These are phyloP conservation scores for Pseudobourletiella spinata DNA, from an alignment of 1,140 invertebrate genomes.

Conservation along the genomic window DNA sequence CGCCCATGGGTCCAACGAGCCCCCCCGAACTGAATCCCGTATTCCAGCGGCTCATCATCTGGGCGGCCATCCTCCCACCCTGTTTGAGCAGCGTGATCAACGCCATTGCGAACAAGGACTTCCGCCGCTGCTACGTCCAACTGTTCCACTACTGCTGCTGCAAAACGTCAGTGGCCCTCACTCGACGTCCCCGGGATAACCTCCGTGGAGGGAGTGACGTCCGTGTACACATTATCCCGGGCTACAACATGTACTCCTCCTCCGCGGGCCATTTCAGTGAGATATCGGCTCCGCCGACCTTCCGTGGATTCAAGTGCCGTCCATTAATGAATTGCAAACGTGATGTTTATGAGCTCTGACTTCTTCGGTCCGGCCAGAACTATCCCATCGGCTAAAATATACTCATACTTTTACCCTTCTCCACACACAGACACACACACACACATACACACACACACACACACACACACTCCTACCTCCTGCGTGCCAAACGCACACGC, in stretches of 20 bases:
- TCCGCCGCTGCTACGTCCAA: constrained; percentile 58
- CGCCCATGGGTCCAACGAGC: too few species aligned
- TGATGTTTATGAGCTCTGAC: constrained; percentile 35
- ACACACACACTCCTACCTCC: too few species aligned
- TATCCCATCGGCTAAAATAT: too few species aligned
- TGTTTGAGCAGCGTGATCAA: constrained; percentile 33
- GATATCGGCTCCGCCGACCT: constrained; percentile 20
- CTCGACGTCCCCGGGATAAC: constrained; percentile 52
- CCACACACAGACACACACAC: too few species aligned
- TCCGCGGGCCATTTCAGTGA: constrained; percentile 48
- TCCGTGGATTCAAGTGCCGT: constrained; percentile 28
- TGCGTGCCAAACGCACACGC: too few species aligned
- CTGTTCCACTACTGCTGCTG: constrained; percentile 74
- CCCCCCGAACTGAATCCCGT: not conserved
- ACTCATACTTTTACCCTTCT: not conserved
- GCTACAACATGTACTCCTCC: constrained; percentile 60
- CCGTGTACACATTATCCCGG: constrained; percentile 66
- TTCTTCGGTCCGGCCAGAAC: not conserved
- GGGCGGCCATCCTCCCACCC: constrained; percentile 32
- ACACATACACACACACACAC: too few species aligned
- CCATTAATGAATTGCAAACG: constrained; percentile 26
- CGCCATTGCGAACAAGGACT: constrained; percentile 31
- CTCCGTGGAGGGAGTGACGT: constrained; percentile 49
- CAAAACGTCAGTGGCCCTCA: constrained; percentile 64
- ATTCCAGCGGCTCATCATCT: constrained; percentile 29